Evolutionary conservation across 2,797 vertebrate species (phyloP).

Genomic region (Pseudopleuronectes americanus): DNA sequence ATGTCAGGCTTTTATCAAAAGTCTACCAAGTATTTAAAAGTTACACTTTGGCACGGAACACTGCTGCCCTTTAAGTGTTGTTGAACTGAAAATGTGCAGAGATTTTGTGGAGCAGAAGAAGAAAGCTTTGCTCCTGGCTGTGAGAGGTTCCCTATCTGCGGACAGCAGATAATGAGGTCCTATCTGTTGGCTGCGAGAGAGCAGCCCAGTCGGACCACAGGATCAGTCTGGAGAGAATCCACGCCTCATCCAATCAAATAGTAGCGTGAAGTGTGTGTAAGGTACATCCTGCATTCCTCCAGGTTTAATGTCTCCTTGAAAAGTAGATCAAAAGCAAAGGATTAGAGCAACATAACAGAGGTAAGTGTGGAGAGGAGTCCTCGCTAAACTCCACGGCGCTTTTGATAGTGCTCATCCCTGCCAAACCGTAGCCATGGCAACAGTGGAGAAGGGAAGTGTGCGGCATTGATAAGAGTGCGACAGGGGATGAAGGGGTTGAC

Average conservation of each 20-base stretch:
- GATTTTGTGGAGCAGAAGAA: slow-evolving; percentile 51
- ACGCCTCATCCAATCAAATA: slow-evolving; percentile 60
- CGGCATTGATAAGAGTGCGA: slow-evolving; percentile 79
- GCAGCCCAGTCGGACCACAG: slow-evolving; percentile 49
- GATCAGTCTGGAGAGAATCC: slow-evolving; percentile 49
- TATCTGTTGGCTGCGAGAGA: slow-evolving; percentile 66
- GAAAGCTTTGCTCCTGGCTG: slow-evolving; percentile 51
- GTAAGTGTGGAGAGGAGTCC: slow-evolving; percentile 77
- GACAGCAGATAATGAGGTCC: slow-evolving; percentile 74
- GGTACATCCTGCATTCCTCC: slow-evolving; percentile 67
- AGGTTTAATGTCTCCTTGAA: slow-evolving; percentile 80
- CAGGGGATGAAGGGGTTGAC: slow-evolving; percentile 84
- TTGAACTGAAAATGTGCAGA: slow-evolving; percentile 48
- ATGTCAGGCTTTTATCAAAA: background rate
- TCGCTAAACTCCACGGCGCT: slow-evolving; percentile 73
- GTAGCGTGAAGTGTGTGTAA: slow-evolving; percentile 45
- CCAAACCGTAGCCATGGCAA: slow-evolving; percentile 85
- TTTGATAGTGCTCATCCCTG: slow-evolving; percentile 79
- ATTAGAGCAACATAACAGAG: slow-evolving; percentile 80
- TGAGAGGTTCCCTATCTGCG: slow-evolving; percentile 63
- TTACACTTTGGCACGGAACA: slow-evolving; percentile 44
- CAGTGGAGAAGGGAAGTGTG: slow-evolving; percentile 79
- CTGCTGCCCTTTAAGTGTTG: slow-evolving; percentile 20
- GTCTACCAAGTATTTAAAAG: slow-evolving; percentile 44
- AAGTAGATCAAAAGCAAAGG: slow-evolving; percentile 77